These are phyloP conservation scores for Macaria liturata DNA, from an alignment of 2,888 invertebrate species.

Conservation along the genomic window DNA sequence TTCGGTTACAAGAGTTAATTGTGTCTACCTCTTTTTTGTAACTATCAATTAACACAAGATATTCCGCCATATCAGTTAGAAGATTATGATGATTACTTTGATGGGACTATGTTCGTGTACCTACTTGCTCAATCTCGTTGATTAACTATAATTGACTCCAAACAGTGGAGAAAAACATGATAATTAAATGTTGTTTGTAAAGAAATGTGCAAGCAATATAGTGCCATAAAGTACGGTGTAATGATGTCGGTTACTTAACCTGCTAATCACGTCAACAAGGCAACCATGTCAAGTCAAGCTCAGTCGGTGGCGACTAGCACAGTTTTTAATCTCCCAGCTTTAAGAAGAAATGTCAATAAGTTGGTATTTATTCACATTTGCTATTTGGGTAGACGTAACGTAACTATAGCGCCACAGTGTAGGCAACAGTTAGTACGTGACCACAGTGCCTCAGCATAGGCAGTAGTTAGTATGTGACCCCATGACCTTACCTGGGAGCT, in stretches of 20 bases:
- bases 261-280: conserved; percentile 1
- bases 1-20: too few species aligned
- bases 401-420: conserved; percentile 16
- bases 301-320: background rate
- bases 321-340: conserved; percentile 13
- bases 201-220: background rate
- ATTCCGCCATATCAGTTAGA: too few species aligned
- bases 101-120: too few species aligned
- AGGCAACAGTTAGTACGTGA: conserved; percentile 8
- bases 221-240: background rate
- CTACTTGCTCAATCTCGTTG: too few species aligned
- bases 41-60: too few species aligned
- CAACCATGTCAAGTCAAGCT: conserved; percentile 3
- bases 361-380: conserved; percentile 21
- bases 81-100: too few species aligned
- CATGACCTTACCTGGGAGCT: conserved; percentile 14
- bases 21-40: too few species aligned
- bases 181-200: background rate
- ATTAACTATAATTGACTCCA: too few species aligned
- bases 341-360: conserved; percentile 24
- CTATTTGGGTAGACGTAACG: conserved; percentile 13
- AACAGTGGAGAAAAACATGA: too few species aligned
- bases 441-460: background rate
- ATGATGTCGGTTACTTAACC: background rate
- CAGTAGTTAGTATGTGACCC: conserved; percentile 16